Percentiles rank a stretch among this genome's conserved stretches.
Evolutionary conservation across 1,140 invertebrate genomes (phyloP).

Genomic region (Cotesia chilonis): DNA sequence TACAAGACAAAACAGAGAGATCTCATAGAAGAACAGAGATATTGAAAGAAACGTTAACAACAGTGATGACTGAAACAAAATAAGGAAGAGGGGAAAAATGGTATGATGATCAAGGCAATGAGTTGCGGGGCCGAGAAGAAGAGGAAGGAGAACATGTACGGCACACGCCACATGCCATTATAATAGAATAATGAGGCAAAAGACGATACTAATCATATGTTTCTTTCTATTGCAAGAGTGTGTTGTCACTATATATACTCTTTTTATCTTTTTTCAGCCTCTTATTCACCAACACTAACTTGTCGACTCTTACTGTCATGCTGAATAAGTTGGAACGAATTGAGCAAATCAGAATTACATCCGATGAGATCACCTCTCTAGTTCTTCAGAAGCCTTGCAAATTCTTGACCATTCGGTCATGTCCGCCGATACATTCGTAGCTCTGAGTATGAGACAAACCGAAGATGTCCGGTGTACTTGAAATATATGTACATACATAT

Average conservation of each 20-base stretch:
- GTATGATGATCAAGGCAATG: constrained; percentile 49
- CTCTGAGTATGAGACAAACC: neutral
- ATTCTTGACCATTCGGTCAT: constrained; percentile 28
- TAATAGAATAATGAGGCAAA: constrained; percentile 64
- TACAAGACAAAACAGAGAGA: too few species aligned
- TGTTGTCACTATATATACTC: constrained; percentile 42
- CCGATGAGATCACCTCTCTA: constrained; percentile 61
- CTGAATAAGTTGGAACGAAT: constrained; percentile 57
- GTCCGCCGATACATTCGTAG: constrained; percentile 2
- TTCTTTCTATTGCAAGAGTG: constrained; percentile 52
- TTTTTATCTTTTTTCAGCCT: constrained; percentile 20
- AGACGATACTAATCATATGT: constrained; percentile 61
- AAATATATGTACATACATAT: constrained; percentile 14
- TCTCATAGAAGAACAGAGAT: neutral
- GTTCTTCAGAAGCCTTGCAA: constrained; percentile 47
- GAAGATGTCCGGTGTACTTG: constrained; percentile 19
- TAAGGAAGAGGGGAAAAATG: constrained; percentile 34
- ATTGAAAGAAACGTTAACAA: constrained; percentile 19
- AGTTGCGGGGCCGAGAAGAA: constrained; percentile 41
- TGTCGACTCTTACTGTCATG: constrained; percentile 43
- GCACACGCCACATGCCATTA: constrained; percentile 65
- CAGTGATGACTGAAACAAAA: constrained; percentile 35
- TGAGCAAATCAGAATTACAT: constrained; percentile 65
- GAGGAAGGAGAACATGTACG: constrained; percentile 38
- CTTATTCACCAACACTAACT: constrained; percentile 18